Conservation (phyloP, 1,140 invertebrate species). For the Drepana arcuata region DNA sequence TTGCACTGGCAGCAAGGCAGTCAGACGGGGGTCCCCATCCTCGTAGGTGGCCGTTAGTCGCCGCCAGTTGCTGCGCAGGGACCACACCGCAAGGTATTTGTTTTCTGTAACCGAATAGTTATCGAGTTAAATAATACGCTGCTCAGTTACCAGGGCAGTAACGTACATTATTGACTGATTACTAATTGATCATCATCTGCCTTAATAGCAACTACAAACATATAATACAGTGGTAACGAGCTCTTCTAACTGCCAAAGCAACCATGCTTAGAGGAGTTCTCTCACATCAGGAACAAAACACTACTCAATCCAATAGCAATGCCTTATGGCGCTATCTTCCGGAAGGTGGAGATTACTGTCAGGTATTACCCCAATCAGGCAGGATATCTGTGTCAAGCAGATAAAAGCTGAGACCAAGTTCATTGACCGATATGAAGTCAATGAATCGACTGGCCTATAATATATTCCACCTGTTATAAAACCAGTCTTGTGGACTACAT, state of each 20-base stretch:
- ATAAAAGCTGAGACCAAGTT: neutral
- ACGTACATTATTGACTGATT: neutral
- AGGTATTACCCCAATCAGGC: too few species aligned
- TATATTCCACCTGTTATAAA: neutral
- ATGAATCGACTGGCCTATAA: neutral
- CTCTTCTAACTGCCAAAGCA: neutral
- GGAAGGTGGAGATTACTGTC: too few species aligned
- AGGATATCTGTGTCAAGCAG: too few species aligned
- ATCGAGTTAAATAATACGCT: neutral
- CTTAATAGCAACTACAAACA: neutral
- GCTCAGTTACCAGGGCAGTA: neutral
- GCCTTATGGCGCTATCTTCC: too few species aligned
- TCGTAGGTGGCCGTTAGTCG: constrained; percentile 23
- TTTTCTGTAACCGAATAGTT: constrained; percentile 28
- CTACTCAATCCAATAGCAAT: too few species aligned
- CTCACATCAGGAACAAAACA: too few species aligned
- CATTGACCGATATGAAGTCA: neutral
- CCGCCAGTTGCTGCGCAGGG: constrained; percentile 28
- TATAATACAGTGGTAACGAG: neutral
- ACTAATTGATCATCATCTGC: neutral
- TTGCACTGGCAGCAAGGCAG: constrained; percentile 24
- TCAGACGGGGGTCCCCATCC: constrained; percentile 28
- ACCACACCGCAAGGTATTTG: constrained; percentile 26
- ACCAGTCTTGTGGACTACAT: too few species aligned
- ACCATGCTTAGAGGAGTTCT: neutral